These are phyloP conservation scores for Limnephilus auricula DNA, from an alignment of 2,888 invertebrate species.

Conservation along the genomic window DNA sequence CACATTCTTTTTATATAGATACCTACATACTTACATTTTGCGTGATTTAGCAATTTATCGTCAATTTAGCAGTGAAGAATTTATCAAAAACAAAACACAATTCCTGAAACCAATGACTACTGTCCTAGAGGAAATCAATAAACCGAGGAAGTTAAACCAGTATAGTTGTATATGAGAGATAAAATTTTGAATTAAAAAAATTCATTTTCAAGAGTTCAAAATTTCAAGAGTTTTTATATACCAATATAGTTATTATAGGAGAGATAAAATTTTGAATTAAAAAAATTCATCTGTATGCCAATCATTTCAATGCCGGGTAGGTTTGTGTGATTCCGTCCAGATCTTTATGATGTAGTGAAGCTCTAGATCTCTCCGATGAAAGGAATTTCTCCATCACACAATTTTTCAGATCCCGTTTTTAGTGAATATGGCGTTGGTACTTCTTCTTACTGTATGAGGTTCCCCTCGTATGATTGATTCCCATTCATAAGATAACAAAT, in stretches of 20 bases:
- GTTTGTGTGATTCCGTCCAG: background rate
- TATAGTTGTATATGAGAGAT: too few species aligned
- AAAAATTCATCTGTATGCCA: background rate
- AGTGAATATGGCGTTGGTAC: constrained; percentile 6
- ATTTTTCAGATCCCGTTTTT: constrained; percentile 34
- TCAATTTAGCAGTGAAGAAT: too few species aligned
- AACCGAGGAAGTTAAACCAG: background rate
- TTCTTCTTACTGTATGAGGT: background rate
- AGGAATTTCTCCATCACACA: constrained; percentile 32
- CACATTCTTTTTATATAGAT: too few species aligned
- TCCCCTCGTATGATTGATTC: constrained; percentile 21
- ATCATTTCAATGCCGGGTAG: background rate
- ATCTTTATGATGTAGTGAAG: constrained; percentile 17
- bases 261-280: background rate
- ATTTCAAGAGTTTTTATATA: background rate
- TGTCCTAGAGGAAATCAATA: background rate
- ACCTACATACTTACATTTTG: too few species aligned
- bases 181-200: background rate
- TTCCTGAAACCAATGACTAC: too few species aligned
- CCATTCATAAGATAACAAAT: constrained; percentile 15
- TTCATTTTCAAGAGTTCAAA: too few species aligned
- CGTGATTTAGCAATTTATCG: too few species aligned
- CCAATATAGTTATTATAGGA: too few species aligned
- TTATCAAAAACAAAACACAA: too few species aligned
- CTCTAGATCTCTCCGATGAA: constrained; percentile 29